Base-by-base conservation (phyloP, 1,140 invertebrate species). In the Leptinotarsa lineolata region DNA sequence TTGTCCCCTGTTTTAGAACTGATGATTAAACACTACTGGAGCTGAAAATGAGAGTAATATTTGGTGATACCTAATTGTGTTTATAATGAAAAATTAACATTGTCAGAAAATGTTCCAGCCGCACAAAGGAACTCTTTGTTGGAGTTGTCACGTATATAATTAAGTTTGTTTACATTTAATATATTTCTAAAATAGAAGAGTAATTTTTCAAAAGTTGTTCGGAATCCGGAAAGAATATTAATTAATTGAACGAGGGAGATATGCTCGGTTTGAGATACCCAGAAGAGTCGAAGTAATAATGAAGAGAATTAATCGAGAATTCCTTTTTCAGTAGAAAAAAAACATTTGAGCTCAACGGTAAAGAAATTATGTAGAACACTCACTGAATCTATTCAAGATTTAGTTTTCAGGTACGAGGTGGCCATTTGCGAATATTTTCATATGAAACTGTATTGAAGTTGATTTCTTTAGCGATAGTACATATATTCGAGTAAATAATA, bases 91-190 rank as follows among this genome's bases (percentile, higher is more conserved):
- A 18, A 54, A 54, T 54, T 54, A 54, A 54, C 6, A 54, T 54
- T n/a, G 15, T 54, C 48, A 54, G 4, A 54, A 54, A 54, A 54
- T 18, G 48, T n/a, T 54, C 16, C 48, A 2, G 5, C 48, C 48
- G 15, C 48, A 13, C 4, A 54, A 54, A 18, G 30, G 30, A 39
- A 54, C n/a, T 54, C 48, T 54, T 67, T 67, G 22, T 67, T 67
- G 39, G 39, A 39, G 39, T 45, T 67, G 39, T 67, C 65, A 67
- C 65, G 65, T 67, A 67, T 67, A 67, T 67, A 67, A 67, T 67
- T 67, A 67, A 67, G 18, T 67, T 67, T 67, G 65, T 67, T 67
- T 67, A 67, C 65, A 67, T 67, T 67, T 67, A 67, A 67, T 67
- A 67, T 45, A 67, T 39, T 45, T 18, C 65, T 18, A 44, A 67